Percentiles rank a stretch among this genome's conserved stretches.
phyloP scores from a whole-genome alignment of 2,888 invertebrate species.

The Pristionchus maxplancki region DNA sequence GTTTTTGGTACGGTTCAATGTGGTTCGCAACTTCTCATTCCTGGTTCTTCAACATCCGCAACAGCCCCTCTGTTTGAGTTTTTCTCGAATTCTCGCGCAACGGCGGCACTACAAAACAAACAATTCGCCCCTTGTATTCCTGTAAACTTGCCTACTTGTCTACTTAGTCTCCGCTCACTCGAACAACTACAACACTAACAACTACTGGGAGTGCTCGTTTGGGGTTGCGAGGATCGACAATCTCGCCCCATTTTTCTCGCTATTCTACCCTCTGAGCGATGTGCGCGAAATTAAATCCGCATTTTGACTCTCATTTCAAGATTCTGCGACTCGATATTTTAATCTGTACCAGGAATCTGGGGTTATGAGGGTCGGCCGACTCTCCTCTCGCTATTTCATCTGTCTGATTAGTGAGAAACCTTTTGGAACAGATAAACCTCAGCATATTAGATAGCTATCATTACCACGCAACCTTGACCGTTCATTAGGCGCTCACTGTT shows the following conservation, averaged over 20 bases:
- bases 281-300: background rate
- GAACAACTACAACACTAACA: background rate
- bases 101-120: slow-evolving; percentile 8
- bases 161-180: background rate
- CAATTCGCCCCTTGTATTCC: background rate
- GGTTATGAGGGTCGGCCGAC: too few relatives aligned
- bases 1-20: too few relatives aligned
- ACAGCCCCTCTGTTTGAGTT: background rate
- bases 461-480: too few relatives aligned
- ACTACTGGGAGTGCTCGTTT: background rate
- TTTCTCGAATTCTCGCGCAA: background rate
- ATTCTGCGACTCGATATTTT: too few relatives aligned
- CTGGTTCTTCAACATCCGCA: background rate
- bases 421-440: too few relatives aligned
- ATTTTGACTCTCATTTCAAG: background rate
- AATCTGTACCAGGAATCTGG: too few relatives aligned
- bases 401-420: too few relatives aligned
- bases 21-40: too few relatives aligned
- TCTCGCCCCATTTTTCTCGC: background rate
- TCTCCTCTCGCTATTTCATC: too few relatives aligned
- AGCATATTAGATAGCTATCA: too few relatives aligned
- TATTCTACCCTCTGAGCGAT: background rate
- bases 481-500: too few relatives aligned
- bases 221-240: background rate
- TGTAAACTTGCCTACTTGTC: background rate